These are phyloP conservation scores for Crocodylus rhombifer DNA, from an alignment of 2,797 vertebrate genomes.

Conservation along the genomic window DNA sequence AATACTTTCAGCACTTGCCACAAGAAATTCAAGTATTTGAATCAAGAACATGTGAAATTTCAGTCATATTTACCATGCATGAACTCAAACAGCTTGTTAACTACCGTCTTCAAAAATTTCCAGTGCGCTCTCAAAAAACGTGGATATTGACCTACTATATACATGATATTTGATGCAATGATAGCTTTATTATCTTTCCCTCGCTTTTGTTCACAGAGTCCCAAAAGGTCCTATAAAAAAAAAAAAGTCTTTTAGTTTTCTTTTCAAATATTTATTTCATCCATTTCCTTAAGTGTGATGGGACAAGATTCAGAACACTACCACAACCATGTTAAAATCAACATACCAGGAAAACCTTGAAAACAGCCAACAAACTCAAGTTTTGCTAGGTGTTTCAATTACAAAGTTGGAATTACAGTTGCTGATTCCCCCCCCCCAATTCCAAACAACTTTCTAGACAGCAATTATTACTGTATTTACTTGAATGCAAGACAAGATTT, in stretches of 20 bases:
- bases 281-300: neutral
- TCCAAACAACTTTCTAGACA: neutral
- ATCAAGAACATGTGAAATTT: neutral
- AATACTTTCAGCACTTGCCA: neutral
- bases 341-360: neutral
- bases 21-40: neutral
- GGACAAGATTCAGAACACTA: neutral
- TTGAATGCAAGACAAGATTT: too few species aligned
- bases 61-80: constrained; percentile 91
- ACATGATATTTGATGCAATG: constrained; percentile 99
- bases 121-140: constrained; percentile 97
- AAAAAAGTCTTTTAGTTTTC: neutral
- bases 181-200: constrained; percentile 99
- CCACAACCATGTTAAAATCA: neutral
- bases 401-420: rapidly evolving
- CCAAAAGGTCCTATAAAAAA: constrained; percentile 91
- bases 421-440: neutral
- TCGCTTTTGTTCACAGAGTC: constrained; percentile 97
- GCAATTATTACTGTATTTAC: neutral
- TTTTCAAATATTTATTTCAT: neutral
- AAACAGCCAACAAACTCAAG: rapidly evolving
- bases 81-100: constrained; percentile 98
- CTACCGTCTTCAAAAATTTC: constrained; percentile 99
- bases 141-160: constrained; percentile 98
- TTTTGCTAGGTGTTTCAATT: rapidly evolving